phyloP scores from a whole-genome alignment of 2,113 vertebrate genomes.

The Pampusana beccarii region DNA sequence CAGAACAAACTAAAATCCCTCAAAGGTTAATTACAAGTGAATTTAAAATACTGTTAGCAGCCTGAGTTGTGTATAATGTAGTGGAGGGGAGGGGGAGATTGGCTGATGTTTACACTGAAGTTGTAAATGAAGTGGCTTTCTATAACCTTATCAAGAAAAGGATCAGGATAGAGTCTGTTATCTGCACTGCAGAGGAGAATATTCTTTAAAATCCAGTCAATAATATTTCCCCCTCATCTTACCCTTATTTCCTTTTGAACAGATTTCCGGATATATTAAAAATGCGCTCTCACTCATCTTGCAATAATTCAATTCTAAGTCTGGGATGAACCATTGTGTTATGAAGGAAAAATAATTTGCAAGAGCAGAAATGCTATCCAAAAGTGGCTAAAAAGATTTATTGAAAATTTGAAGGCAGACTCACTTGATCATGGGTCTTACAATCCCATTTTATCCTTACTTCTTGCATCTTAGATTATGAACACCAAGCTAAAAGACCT shows the following conservation, averaged over 20 bases:
- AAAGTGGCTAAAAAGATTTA: conserved; percentile 14
- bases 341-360: conserved; percentile 46
- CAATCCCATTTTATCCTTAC: not conserved
- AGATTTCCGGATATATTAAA: conserved; percentile 25
- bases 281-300: conserved; percentile 15
- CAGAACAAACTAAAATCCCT: conserved; percentile 25
- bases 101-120: not conserved
- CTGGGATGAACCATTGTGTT: conserved; percentile 14
- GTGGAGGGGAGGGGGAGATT: not conserved
- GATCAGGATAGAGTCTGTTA: not conserved
- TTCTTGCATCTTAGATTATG: not conserved
- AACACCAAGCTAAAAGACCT: not conserved
- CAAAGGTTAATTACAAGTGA: conserved; percentile 40
- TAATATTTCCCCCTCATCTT: not conserved
- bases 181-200: conserved; percentile 10
- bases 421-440: not conserved
- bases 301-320: not conserved
- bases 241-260: not conserved
- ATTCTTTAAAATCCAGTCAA: conserved; percentile 2
- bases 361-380: not conserved
- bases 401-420: not conserved
- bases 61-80: not conserved
- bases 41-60: not conserved
- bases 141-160: not conserved
- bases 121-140: not conserved